Evolutionary conservation across 2,797 vertebrate species (phyloP), one percentile per base, ranked within the genome.

Genomic region (Coracias cyanogaster): DNA sequence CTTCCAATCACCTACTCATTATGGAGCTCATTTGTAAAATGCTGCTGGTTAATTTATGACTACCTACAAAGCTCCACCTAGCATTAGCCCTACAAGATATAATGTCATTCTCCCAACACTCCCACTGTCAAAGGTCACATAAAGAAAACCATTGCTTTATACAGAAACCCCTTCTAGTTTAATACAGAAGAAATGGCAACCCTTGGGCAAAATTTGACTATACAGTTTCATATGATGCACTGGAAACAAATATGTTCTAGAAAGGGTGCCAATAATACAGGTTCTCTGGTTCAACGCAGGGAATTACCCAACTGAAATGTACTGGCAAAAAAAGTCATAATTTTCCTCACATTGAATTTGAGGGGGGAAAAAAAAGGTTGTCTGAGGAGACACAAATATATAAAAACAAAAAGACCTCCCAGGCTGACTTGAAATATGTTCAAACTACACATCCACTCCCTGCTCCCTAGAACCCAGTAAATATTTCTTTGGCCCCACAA

Each of bases 341-440:
- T 92, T 92, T 94, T 85, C 62, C 60, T 94, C 17, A 24, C 25
- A 95, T 90, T 10, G 15, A 82, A 3, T 89, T 89, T 87, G n/a
- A 89, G 6, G 8, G 31, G 0, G 4, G 2, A 12, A 12, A 33
- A 31, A 33, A 43, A 10, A 28, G 46, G 15, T 90, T 95, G 21
- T 90, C 76, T 95, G 71, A 89, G 88, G 93, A 94, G 81, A 89
- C 54, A 84, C 57, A 94, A 89, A 96, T 86, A 86, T 54, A 80
- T 86, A 89, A 96, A 96, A 94, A 7, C 66, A 84, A 82, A 90
- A 82, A 94, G 95, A 96, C 96, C 95, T 96, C 96, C 95, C 94
- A 96, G 81, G 67, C 82, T 92, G 78, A 94, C 67, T 95, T 96
- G 90, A 95, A 96, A 93, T 95, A 83, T 62, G 43, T 89, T 96